A percentile compares a stretch with the other conserved stretches of the same genome.
phyloP scores from a whole-genome alignment of 2,888 invertebrate genomes.

The Ametastegia equiseti region DNA sequence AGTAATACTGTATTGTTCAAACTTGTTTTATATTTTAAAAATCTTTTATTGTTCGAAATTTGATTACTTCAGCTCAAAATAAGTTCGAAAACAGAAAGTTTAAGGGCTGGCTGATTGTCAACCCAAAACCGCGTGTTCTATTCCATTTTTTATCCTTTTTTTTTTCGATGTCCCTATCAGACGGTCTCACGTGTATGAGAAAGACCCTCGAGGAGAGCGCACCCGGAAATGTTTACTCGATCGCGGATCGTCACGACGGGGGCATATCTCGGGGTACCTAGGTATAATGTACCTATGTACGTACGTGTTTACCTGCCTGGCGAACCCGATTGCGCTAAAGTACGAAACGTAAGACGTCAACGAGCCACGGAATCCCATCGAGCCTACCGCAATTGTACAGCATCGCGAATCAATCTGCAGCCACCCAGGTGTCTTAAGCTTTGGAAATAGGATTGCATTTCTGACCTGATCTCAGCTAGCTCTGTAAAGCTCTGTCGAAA shows the following conservation, averaged over 20 bases:
- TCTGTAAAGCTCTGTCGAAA: background rate
- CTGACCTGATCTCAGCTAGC: conserved; percentile 3
- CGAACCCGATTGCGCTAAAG: background rate
- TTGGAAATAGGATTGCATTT: background rate
- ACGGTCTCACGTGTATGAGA: background rate
- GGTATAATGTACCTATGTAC: no score
- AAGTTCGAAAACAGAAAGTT: no score
- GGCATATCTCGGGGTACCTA: conserved; percentile 1
- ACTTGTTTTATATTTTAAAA: no score
- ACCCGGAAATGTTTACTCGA: conserved; percentile 42
- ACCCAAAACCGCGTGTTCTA: no score
- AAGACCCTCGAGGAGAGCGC: conserved; percentile 11
- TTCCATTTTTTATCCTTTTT: no score
- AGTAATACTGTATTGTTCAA: no score
- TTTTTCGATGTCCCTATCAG: background rate
- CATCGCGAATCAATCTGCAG: background rate
- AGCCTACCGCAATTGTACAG: no score
- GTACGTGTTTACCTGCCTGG: background rate
- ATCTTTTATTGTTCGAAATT: no score
- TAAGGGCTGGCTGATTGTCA: no score
- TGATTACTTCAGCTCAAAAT: no score
- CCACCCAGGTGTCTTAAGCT: background rate
- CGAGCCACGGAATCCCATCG: no score
- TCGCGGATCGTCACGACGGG: conserved; percentile 26
- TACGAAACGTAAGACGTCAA: background rate